Conservation (phyloP, 2,113 vertebrate species). For the Indicator indicator region DNA sequence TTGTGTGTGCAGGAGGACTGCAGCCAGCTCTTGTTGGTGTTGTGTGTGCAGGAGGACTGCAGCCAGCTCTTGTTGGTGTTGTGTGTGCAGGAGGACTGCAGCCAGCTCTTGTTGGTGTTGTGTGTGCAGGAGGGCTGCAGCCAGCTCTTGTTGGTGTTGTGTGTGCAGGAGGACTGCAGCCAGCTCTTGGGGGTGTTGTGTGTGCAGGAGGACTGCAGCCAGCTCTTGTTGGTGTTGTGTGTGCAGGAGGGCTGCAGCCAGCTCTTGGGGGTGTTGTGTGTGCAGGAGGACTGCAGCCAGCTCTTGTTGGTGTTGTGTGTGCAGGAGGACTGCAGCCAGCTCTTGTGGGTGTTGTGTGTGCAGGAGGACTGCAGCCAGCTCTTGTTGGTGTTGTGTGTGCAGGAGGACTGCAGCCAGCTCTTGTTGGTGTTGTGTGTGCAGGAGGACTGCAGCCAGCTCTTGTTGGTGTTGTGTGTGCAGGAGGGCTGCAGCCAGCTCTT, state of each 20-base stretch:
- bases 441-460: background rate
- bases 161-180: background rate
- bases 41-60: background rate
- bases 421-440: background rate
- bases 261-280: rapidly evolving
- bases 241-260: background rate
- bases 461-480: background rate
- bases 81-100: background rate
- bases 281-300: background rate
- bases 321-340: background rate
- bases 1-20: background rate
- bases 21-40: background rate
- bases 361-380: background rate
- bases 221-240: no score
- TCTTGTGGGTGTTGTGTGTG: background rate
- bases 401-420: background rate
- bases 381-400: background rate
- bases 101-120: no score
- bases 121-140: background rate
- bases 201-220: background rate
- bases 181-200: no score
- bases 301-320: background rate
- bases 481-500: background rate
- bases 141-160: no score
- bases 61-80: rapidly evolving